phyloP scores from a whole-genome alignment of 2,113 vertebrate genomes.

The Peromyscus leucopus region DNA sequence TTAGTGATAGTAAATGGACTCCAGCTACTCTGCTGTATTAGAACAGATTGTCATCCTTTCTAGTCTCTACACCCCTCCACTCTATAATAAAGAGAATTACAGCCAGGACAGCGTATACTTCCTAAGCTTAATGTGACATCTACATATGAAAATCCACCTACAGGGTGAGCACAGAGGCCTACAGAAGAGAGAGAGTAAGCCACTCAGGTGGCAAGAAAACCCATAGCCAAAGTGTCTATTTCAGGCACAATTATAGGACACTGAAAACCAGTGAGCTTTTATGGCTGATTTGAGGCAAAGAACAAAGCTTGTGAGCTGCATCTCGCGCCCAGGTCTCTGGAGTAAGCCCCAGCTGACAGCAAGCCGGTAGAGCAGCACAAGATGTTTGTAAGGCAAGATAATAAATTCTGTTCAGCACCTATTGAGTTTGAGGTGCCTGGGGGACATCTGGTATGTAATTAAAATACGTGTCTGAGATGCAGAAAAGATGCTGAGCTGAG shows the following conservation, averaged over 20 bases:
- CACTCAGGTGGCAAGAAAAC: neutral
- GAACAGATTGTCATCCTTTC: neutral
- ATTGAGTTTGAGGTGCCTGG: slow-evolving; percentile 15
- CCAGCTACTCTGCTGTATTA: neutral
- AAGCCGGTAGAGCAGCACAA: neutral
- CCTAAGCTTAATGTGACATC: neutral
- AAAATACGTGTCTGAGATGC: slow-evolving; percentile 48
- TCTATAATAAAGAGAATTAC: neutral
- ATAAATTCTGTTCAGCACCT: slow-evolving; percentile 51
- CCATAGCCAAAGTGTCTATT: neutral
- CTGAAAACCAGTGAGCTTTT: slow-evolving; percentile 22
- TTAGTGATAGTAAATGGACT: neutral
- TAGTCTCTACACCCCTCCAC: neutral
- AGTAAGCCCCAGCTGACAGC: neutral
- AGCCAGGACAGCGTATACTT: neutral
- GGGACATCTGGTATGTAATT: slow-evolving; percentile 51
- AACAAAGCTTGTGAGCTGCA: neutral
- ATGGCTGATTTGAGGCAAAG: neutral
- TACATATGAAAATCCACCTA: neutral
- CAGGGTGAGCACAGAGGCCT: neutral
- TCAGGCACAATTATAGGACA: neutral
- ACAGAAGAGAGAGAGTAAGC: neutral
- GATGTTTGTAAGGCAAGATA: neutral
- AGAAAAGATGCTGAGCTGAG: neutral
- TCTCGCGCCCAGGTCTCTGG: neutral